phyloP scores from a whole-genome alignment of 2,888 invertebrate genomes.

The Dermolepida albohirtum region DNA sequence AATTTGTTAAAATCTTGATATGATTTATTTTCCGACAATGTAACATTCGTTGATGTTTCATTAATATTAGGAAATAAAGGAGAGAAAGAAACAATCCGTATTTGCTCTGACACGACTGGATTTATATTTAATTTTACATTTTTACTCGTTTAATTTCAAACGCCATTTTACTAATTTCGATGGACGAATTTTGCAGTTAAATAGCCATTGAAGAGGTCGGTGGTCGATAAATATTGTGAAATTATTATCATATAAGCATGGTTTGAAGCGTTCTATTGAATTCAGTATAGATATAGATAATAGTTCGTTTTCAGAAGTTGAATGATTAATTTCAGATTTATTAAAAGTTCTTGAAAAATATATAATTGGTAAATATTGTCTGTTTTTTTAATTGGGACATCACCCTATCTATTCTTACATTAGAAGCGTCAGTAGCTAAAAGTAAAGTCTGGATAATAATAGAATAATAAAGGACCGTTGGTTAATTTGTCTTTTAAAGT shows the following conservation, averaged over 20 bases:
- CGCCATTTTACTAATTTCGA: neutral
- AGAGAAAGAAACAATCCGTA: slow-evolving; percentile 18
- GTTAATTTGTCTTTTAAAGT: slow-evolving; percentile 18
- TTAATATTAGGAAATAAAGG: neutral
- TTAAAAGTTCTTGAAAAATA: slow-evolving; percentile 42
- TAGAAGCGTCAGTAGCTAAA: slow-evolving; percentile 20
- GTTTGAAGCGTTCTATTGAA: slow-evolving; percentile 41
- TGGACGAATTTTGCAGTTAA: neutral
- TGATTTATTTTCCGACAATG: neutral
- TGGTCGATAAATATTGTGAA: neutral
- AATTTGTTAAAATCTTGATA: slow-evolving; percentile 42
- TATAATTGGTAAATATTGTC: slow-evolving; percentile 35
- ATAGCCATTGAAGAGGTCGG: no score
- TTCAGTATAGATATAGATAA: slow-evolving; percentile 39
- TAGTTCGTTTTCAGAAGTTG: slow-evolving; percentile 43
- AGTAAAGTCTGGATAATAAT: slow-evolving; percentile 30
- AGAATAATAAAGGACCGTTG: slow-evolving; percentile 7
- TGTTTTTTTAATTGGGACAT: slow-evolving; percentile 9
- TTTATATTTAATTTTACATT: slow-evolving; percentile 6
- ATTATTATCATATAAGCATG: slow-evolving; percentile 32
- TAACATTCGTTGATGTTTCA: neutral
- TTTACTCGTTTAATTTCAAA: neutral
- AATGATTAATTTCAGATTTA: no score
- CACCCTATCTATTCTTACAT: slow-evolving; percentile 9
- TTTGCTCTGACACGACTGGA: slow-evolving; percentile 15